These are phyloP conservation scores for Heteromurus nitidus DNA, from an alignment of 2,888 invertebrate species.

Conservation along the genomic window DNA sequence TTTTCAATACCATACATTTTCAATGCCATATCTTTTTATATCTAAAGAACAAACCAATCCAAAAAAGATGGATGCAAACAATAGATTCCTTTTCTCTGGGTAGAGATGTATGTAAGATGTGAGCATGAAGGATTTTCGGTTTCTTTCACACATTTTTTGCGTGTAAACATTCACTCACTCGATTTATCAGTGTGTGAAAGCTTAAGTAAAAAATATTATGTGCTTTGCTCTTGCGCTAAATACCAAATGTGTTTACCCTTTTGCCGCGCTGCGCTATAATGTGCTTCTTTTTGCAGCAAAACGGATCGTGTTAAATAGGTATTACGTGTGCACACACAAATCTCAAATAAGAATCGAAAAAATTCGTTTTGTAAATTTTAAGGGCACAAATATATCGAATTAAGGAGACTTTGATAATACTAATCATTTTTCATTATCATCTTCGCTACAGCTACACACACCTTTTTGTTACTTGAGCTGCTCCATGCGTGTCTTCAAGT, in stretches of 20 bases:
- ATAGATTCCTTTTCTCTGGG: background rate
- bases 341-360: no score
- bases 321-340: no score
- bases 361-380: slow-evolving; percentile 12
- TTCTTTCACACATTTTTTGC: slow-evolving; percentile 54
- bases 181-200: slow-evolving; percentile 55
- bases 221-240: background rate
- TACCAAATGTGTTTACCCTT: background rate
- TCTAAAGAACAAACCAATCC: background rate
- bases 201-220: slow-evolving; percentile 7
- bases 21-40: slow-evolving; percentile 47
- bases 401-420: slow-evolving; percentile 29
- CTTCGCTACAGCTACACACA: slow-evolving; percentile 13
- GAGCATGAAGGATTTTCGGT: slow-evolving; percentile 47
- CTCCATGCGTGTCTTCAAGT: background rate
- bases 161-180: slow-evolving; percentile 20
- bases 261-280: slow-evolving; percentile 3
- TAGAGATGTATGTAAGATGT: background rate
- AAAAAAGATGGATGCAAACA: background rate
- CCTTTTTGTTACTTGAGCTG: no score
- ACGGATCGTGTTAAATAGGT: slow-evolving; percentile 20
- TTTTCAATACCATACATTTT: slow-evolving; percentile 62
- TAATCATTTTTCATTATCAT: slow-evolving; percentile 20
- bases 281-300: slow-evolving; percentile 27
- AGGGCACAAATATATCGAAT: slow-evolving; percentile 20